Evolutionary conservation across 1,140 invertebrate species (phyloP).

Genomic region (Carcinoscorpius rotundicauda): DNA sequence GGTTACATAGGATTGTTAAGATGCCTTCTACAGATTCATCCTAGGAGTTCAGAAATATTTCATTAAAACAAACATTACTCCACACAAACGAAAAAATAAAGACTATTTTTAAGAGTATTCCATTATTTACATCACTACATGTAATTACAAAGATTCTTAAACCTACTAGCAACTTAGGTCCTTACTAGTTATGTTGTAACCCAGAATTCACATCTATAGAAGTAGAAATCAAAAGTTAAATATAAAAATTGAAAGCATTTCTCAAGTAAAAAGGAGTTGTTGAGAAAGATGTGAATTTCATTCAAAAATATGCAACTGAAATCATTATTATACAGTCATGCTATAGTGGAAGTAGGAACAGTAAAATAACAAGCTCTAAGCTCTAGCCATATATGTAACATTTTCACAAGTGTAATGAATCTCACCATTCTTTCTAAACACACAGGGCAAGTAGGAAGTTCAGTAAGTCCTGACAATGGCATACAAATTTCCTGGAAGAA

Average conservation of each 20-base stretch:
- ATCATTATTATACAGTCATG: constrained; percentile 1
- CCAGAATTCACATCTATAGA: no score
- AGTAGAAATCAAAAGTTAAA: no score
- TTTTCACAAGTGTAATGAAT: constrained; percentile 1
- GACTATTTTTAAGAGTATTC: background rate
- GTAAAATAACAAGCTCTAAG: no score
- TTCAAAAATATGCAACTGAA: background rate
- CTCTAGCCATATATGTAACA: no score
- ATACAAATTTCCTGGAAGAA: constrained; percentile 37
- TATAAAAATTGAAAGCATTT: no score
- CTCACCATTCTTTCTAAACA: constrained; percentile 71
- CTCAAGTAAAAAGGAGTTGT: no score
- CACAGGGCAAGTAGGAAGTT: constrained; percentile 94
- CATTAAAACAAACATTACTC: no score
- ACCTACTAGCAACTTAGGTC: background rate
- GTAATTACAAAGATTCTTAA: background rate
- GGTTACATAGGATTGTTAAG: constrained; percentile 95
- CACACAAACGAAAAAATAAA: constrained; percentile 1
- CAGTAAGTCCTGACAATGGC: constrained; percentile 58
- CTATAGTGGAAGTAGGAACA: no score
- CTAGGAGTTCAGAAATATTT: constrained; percentile 36
- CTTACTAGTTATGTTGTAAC: no score
- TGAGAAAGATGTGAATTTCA: background rate
- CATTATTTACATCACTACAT: no score
- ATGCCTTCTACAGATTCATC: constrained; percentile 96